Evolutionary conservation across 2,888 invertebrate species (phyloP).

Genomic region (Apotomis capreana): DNA sequence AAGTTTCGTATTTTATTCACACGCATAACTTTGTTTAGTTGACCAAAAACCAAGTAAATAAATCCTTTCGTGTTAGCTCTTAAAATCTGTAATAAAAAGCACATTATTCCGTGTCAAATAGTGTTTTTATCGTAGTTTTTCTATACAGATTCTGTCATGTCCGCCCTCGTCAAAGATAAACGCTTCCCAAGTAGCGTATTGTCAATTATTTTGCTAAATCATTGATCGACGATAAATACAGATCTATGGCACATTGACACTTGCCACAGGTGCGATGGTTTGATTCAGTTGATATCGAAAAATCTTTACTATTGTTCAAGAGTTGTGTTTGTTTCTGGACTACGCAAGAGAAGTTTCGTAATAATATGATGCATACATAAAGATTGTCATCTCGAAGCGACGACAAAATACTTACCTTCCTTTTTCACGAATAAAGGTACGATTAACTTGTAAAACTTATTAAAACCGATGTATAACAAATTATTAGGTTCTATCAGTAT

Average conservation of each 20-base stretch:
- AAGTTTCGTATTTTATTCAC: neutral
- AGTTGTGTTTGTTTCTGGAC: neutral
- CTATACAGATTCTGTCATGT: slow-evolving; percentile 32
- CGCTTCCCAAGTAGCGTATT: slow-evolving; percentile 68
- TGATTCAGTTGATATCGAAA: slow-evolving; percentile 15
- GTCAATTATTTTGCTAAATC: slow-evolving; percentile 74
- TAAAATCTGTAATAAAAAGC: neutral
- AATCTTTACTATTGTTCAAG: slow-evolving; percentile 7
- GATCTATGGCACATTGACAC: slow-evolving; percentile 66
- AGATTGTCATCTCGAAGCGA: no score
- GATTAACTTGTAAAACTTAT: no score
- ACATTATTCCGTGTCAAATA: neutral
- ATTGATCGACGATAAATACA: slow-evolving; percentile 72
- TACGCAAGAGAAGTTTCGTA: neutral
- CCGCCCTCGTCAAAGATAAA: slow-evolving; percentile 60
- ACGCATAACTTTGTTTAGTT: neutral
- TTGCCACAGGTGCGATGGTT: slow-evolving; percentile 63
- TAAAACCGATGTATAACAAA: no score
- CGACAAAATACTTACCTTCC: no score
- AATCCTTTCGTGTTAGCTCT: neutral
- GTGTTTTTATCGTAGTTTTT: neutral
- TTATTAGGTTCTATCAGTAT: no score
- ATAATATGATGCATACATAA: no score
- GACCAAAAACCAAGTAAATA: neutral
- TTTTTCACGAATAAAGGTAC: no score